Evolutionary conservation across 2,113 vertebrate species (phyloP), one percentile per base, ranked within the genome.

Genomic region (Atlantisia rogersi): DNA sequence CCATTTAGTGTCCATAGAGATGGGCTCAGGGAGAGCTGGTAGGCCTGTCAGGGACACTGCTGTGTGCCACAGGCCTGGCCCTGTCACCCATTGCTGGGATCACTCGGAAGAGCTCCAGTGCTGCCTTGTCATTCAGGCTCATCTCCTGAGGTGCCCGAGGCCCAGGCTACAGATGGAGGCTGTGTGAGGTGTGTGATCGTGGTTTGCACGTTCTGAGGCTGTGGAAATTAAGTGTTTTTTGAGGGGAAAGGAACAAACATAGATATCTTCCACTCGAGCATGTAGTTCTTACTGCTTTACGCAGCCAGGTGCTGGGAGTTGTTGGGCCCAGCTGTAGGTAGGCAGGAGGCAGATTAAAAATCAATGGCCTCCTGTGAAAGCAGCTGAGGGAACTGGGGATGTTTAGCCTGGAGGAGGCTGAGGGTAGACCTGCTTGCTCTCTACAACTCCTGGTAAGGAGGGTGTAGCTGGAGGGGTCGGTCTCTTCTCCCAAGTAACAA

Each of bases 1-100:
- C 62, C 3, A 0, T 16, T 53, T 5, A 10, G 24, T 4, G 29
- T 44, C 4, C 0, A 2, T 26, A 8, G 14, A 11, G 31, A 6
- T 31, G 1, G 15, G 80, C 56, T 64, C 15, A 11, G 67, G 31
- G 24, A 5, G 65, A 12, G n/a, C 2, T 18, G n/a, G 46, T 6
- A 1, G 39, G 4, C n/a, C 39, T 1, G 4, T 5, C 4, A 28
- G 18, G 39, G 39, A 32, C 56, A 3, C 55, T 2, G 53, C 3
- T 5, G 11, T 17, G 35, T 25, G 11, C 17, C 1, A 5, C 0
- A 1, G 39, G 2, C 32, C 60, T 16, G 4, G 29, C 29, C 29
- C 44, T 3, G 0, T 29, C 42, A 19, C n/a, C 42, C 35, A 3
- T 12, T 50, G 44, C n/a, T 29, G 22, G 28, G 46, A 6, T 44